phyloP scores from a whole-genome alignment of 92 coral and sea anemone genomes.

The Palythoa caribaeorum region DNA sequence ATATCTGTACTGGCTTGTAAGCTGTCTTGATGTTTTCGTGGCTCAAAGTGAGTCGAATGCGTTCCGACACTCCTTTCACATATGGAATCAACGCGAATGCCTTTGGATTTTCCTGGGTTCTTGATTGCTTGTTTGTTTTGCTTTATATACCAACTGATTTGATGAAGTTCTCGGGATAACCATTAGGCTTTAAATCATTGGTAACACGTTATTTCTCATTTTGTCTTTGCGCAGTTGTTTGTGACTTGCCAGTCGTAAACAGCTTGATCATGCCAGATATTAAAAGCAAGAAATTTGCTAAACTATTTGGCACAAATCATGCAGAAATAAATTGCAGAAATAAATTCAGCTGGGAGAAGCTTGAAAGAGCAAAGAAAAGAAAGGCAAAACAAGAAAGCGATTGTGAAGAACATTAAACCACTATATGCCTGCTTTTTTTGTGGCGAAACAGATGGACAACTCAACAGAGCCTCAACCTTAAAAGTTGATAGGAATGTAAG shows the following conservation, averaged over 20 bases:
- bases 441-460: constrained; percentile 7
- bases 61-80: constrained; percentile 3
- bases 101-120: background rate
- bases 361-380: constrained; percentile 49
- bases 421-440: constrained; percentile 17
- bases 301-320: constrained; percentile 49
- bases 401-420: background rate
- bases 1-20: background rate
- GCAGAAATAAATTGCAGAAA: background rate
- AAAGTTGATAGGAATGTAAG: constrained; percentile 39
- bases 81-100: background rate
- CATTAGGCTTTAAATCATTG: background rate
- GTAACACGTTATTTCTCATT: too few species aligned
- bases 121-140: background rate
- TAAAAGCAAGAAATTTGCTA: constrained; percentile 6
- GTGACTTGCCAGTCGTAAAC: constrained; percentile 9
- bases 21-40: constrained; percentile 2
- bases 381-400: constrained; percentile 4
- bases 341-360: constrained; percentile 12
- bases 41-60: background rate
- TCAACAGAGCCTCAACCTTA: constrained; percentile 48
- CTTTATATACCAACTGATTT: background rate
- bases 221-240: too few species aligned
- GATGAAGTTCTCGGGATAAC: constrained; percentile 12
- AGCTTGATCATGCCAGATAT: background rate